Evolutionary conservation across 2,797 vertebrate species (phyloP).

Genomic region (Fistularia commersonii): DNA sequence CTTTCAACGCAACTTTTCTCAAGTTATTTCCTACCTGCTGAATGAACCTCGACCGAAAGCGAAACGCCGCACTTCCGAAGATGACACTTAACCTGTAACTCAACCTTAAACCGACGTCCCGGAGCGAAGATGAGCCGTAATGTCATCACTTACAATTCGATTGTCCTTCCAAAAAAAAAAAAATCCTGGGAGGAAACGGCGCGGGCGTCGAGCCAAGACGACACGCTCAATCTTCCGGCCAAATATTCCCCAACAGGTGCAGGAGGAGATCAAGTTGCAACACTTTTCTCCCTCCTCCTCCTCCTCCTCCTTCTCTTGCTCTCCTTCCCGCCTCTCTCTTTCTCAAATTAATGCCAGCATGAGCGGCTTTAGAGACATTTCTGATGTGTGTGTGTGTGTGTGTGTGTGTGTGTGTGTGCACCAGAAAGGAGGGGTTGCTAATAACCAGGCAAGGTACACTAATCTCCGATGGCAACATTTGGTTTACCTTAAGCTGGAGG

Average conservation of each 20-base stretch:
- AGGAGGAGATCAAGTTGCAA: conserved; percentile 89
- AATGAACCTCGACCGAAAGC: no score
- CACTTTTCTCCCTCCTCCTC: conserved; percentile 54
- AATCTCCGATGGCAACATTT: conserved; percentile 99
- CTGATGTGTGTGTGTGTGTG: conserved; percentile 78
- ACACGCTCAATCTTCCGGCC: conserved; percentile 24
- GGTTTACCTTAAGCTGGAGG: conserved; percentile 99
- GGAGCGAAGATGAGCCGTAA: conserved; percentile 20
- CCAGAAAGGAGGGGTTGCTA: conserved; percentile 78
- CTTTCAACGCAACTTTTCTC: no score
- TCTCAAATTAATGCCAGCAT: conserved; percentile 71
- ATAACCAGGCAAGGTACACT: conserved; percentile 98
- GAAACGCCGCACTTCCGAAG: no score
- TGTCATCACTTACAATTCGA: conserved; percentile 21
- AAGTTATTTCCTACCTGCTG: no score
- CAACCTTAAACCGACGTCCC: not conserved
- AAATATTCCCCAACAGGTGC: conserved; percentile 85
- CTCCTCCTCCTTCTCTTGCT: conserved; percentile 13
- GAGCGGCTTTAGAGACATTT: conserved; percentile 71
- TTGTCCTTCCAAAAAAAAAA: no score
- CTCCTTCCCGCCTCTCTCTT: conserved; percentile 67
- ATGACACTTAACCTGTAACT: not conserved
- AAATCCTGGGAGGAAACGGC: conserved; percentile 23
- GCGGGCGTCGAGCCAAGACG: not conserved
- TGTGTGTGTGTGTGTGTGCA: conserved; percentile 22